These are phyloP conservation scores for Enhydra lutris DNA, from an alignment of 2,113 vertebrate species.

Conservation along the genomic window DNA sequence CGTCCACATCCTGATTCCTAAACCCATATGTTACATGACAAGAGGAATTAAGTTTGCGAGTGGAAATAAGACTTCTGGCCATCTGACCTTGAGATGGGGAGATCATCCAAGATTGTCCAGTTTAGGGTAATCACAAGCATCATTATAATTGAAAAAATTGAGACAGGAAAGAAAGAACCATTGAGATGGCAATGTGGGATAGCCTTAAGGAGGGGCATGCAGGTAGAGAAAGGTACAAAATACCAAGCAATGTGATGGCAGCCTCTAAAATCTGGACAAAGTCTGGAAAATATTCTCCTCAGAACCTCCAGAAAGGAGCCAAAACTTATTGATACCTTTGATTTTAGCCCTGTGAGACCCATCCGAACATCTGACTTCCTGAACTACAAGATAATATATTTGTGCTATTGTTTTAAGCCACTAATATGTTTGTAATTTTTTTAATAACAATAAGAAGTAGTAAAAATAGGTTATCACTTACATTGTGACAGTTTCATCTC, in stretches of 20 bases:
- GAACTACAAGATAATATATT: background rate
- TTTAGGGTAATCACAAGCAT: background rate
- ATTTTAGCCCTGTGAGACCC: background rate
- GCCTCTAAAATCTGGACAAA: background rate
- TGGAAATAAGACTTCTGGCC: background rate
- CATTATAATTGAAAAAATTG: background rate
- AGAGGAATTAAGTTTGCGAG: background rate
- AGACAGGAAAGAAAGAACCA: background rate
- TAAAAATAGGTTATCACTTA: background rate
- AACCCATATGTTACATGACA: background rate
- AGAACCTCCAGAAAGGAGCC: background rate
- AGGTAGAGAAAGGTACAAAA: background rate
- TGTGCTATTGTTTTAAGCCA: background rate
- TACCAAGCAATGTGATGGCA: background rate
- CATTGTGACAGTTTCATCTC: background rate
- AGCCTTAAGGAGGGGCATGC: background rate
- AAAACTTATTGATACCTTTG: accelerated
- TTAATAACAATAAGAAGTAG: background rate
- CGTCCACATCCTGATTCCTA: background rate
- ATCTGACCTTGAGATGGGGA: background rate
- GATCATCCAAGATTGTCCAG: background rate
- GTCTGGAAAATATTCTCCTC: background rate
- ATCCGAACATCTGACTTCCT: background rate
- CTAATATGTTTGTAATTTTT: background rate
- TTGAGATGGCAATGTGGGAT: background rate